A percentile compares a stretch with the other conserved stretches of the same genome.
These are phyloP conservation scores for Platichthys stellatus DNA, from an alignment of 2,113 vertebrate genomes.

Conservation along the genomic window DNA sequence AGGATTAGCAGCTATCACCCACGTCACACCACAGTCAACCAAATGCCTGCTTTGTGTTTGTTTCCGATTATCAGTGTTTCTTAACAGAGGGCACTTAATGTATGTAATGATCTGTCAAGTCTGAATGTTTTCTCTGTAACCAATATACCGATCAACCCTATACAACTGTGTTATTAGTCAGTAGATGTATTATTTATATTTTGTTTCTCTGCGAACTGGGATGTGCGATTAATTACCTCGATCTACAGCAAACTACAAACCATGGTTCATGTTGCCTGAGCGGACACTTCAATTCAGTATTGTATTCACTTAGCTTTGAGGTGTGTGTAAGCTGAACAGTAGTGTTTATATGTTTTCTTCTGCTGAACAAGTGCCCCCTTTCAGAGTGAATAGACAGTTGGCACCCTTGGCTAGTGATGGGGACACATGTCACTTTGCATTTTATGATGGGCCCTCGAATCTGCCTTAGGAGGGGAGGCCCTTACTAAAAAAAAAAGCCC, in stretches of 20 bases:
- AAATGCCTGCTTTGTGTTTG: conserved; percentile 17
- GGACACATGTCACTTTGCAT: conserved; percentile 63
- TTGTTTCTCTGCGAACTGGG: neutral
- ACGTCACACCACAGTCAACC: conserved; percentile 17
- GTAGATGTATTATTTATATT: neutral
- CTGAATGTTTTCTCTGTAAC: neutral
- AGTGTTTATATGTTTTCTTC: conserved; percentile 23
- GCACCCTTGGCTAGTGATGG: conserved; percentile 58
- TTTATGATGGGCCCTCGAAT: conserved; percentile 52
- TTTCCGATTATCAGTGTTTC: conserved; percentile 49
- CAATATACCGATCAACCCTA: neutral
- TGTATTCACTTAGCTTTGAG: conserved; percentile 40
- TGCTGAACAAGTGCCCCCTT: conserved; percentile 38
- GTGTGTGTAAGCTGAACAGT: conserved; percentile 24
- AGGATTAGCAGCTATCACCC: conserved; percentile 50
- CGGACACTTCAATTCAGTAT: conserved; percentile 18
- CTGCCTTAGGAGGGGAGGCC: conserved; percentile 39
- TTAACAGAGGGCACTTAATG: neutral
- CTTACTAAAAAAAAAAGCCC: conserved; percentile 39
- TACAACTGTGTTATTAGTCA: neutral
- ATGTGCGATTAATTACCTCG: neutral
- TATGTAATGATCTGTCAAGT: neutral
- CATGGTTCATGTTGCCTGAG: conserved; percentile 12
- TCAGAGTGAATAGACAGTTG: conserved; percentile 49
- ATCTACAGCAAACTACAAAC: neutral